These are phyloP conservation scores for Malacoctenus gilli DNA, from an alignment of 2,797 vertebrate species.

Conservation along the genomic window DNA sequence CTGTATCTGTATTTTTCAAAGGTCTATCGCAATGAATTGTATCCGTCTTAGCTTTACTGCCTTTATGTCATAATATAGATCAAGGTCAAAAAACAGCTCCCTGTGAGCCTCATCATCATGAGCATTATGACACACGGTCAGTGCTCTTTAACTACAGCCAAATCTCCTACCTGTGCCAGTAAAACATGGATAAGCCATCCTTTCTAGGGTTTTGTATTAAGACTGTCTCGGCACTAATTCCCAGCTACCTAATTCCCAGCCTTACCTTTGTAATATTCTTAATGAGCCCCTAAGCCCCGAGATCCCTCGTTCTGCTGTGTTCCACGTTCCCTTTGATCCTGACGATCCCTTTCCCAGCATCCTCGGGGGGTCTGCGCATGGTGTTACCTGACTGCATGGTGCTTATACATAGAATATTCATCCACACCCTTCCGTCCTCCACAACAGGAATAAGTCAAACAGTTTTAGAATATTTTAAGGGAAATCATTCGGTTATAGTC, in stretches of 20 bases:
- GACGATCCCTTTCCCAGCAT: slow-evolving; percentile 73
- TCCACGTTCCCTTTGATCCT: slow-evolving; percentile 80
- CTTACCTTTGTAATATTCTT: slow-evolving; percentile 81
- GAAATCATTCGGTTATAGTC: slow-evolving; percentile 7
- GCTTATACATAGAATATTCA: slow-evolving; percentile 73
- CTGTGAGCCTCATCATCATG: slow-evolving; percentile 44
- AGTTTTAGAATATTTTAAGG: slow-evolving; percentile 35
- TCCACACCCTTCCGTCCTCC: slow-evolving; percentile 60
- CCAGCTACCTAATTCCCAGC: slow-evolving; percentile 78
- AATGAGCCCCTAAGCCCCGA: slow-evolving; percentile 81
- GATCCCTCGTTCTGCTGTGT: slow-evolving; percentile 78
- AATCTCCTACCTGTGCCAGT: slow-evolving; percentile 67
- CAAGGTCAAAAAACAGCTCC: slow-evolving; percentile 56
- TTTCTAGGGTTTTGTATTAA: slow-evolving; percentile 78
- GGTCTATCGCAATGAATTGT: background rate
- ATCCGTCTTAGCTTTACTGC: background rate
- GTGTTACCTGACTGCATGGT: slow-evolving; percentile 67
- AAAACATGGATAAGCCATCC: slow-evolving; percentile 70
- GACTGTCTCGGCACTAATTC: slow-evolving; percentile 76
- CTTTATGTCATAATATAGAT: slow-evolving; percentile 1
- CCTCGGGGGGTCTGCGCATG: slow-evolving; percentile 66
- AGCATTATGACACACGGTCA: slow-evolving; percentile 57
- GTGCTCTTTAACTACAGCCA: slow-evolving; percentile 58
- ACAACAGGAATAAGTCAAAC: slow-evolving; percentile 56
- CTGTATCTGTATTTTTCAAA: no score